Conservation (phyloP, 2,888 invertebrate species). For the Caenorhabditis drosophilae region DNA sequence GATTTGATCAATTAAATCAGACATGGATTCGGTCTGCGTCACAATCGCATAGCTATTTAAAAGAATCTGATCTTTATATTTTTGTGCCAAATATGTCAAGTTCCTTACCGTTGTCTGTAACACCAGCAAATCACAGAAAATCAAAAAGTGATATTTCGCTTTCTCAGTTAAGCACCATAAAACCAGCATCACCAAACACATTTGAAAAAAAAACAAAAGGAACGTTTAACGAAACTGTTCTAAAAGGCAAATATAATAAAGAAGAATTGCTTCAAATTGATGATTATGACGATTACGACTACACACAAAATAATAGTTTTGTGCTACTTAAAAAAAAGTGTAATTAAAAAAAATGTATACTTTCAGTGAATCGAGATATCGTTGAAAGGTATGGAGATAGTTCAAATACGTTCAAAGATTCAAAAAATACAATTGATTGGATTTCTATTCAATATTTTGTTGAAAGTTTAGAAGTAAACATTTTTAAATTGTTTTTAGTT, state of each 20-base stretch:
- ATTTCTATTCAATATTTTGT: constrained; percentile 29
- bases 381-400: background rate
- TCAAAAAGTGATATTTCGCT: constrained; percentile 23
- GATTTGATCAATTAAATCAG: constrained; percentile 56
- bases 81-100: constrained; percentile 26
- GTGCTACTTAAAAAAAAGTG: too few species aligned
- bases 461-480: constrained; percentile 27
- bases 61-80: constrained; percentile 30
- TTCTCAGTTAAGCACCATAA: constrained; percentile 3
- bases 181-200: constrained; percentile 13
- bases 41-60: constrained; percentile 18
- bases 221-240: constrained; percentile 18
- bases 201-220: constrained; percentile 17
- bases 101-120: constrained; percentile 7
- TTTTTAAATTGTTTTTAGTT: too few species aligned
- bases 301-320: constrained; percentile 1
- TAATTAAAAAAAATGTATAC: too few species aligned
- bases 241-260: constrained; percentile 27
- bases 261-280: constrained; percentile 26
- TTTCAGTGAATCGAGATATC: too few species aligned
- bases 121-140: constrained; percentile 11
- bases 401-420: constrained; percentile 8
- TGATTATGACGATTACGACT: constrained; percentile 30
- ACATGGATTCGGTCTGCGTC: constrained; percentile 41
- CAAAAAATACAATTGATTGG: constrained; percentile 25